phyloP scores from a whole-genome alignment of 2,888 invertebrate genomes.

The Chrysomela aeneicollis region DNA sequence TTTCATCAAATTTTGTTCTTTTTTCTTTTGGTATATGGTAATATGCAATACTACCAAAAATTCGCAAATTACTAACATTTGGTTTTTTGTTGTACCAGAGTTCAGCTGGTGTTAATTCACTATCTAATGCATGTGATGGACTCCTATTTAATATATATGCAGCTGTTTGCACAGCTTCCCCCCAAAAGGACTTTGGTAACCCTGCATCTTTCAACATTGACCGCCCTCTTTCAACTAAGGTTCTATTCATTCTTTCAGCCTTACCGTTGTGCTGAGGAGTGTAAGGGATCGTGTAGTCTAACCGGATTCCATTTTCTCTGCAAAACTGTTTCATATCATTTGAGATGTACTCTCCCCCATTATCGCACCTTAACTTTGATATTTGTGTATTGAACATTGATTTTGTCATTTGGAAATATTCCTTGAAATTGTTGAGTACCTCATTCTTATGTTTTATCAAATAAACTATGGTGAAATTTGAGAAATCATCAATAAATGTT shows the following conservation, averaged over 20 bases:
- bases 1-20: constrained; percentile 33
- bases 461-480: constrained; percentile 20
- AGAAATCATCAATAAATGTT: constrained; percentile 20
- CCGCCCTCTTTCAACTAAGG: constrained; percentile 1
- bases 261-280: constrained; percentile 23
- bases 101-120: constrained; percentile 28
- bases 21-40: constrained; percentile 25
- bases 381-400: not conserved
- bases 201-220: constrained; percentile 25
- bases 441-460: constrained; percentile 24
- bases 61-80: constrained; percentile 25
- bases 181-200: constrained; percentile 29
- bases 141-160: constrained; percentile 26
- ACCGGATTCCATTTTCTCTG: not conserved
- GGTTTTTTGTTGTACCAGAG: constrained; percentile 30
- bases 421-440: constrained; percentile 16
- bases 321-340: constrained; percentile 9
- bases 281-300: constrained; percentile 25
- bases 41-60: constrained; percentile 30
- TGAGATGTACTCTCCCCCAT: constrained; percentile 13
- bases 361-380: constrained; percentile 11
- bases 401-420: constrained; percentile 13
- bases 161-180: constrained; percentile 30
- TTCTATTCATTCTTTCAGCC: constrained; percentile 9
- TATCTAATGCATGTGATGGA: constrained; percentile 6